Percentiles rank a stretch among this genome's conserved stretches.
Evolutionary conservation across 2,113 vertebrate genomes (phyloP).

Genomic region (Sinocyclocheilus anshuiensis): DNA sequence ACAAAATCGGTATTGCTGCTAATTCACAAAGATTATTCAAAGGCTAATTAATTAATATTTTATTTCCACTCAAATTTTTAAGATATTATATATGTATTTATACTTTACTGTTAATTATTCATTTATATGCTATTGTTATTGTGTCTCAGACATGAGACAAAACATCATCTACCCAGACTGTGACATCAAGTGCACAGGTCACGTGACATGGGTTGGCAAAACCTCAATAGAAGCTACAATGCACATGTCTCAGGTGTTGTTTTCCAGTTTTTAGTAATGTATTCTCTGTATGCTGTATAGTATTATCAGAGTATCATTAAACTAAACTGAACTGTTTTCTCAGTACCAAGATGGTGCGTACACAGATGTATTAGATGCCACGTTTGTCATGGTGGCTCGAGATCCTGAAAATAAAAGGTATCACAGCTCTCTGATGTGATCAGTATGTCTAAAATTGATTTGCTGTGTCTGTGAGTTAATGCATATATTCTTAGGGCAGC

Average conservation of each 20-base stretch:
- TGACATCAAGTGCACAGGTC: conserved; percentile 94
- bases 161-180: conserved; percentile 86
- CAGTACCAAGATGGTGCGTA: conserved; percentile 78
- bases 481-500: conserved; percentile 78
- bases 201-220: conserved; percentile 94
- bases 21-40: no score
- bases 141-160: conserved; percentile 83
- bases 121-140: no score
- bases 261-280: no score
- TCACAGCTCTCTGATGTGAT: no score
- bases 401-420: conserved; percentile 90
- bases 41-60: no score
- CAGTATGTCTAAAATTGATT: no score
- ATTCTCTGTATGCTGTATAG: no score
- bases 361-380: conserved; percentile 87
- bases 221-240: conserved; percentile 98
- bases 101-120: no score
- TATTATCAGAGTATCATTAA: not conserved
- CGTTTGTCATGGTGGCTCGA: conserved; percentile 97
- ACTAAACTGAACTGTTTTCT: not conserved
- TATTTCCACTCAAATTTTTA: no score
- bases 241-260: conserved; percentile 89
- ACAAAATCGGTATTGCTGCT: conserved; percentile 86
- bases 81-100: no score
- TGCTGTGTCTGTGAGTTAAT: not conserved